Evolutionary conservation across 1,140 invertebrate genomes (phyloP), one percentile per base, ranked within the genome.

Genomic region (Rhagoletis pomonella): DNA sequence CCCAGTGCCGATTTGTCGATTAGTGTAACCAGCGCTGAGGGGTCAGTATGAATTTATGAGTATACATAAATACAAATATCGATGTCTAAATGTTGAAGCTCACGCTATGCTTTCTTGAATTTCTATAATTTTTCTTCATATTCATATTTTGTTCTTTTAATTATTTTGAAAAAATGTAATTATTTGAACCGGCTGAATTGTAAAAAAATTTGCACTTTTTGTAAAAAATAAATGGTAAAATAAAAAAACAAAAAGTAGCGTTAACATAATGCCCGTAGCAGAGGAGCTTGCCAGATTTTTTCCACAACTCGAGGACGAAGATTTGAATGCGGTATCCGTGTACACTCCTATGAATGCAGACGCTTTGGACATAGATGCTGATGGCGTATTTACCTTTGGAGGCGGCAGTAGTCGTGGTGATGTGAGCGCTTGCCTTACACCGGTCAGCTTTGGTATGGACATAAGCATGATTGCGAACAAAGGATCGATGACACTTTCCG

Each of bases 1-100:
- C 94, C 95, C 88, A 95, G 94, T 87, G 95, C 95, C 87, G 93
- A 94, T 69, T 95, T 95, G 93, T 95, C 95, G 0, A 94, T 95
- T 55, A 95, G 95, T 90, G 90, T 95, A 81, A 94, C 95, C 87
- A 95, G 95, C 89, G 95, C 93, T 87, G 95, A 95, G 89, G 95
- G 95, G 95, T 95, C 93, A 92, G 91, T 90, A 91, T 89, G 88
- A 88, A 58, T 88, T 88, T 55, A 50, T 50, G n/a, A 17, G 19
- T 17, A 4, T 81, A 42, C 29, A 73, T 42, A 73, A 44, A 12
- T 73, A 73, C 67, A 73, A 17, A 73, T 14, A 47, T 67, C 12
- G n/a, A 67, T 17, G 67, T 81, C 55, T 81, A 2, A 19, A 81
- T 81, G 47, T 58, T 42, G 7, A 81, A 55, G 2, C 73, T 81